phyloP scores from a whole-genome alignment of 2,888 invertebrate species.

The Mimumesa dahlbomi region DNA sequence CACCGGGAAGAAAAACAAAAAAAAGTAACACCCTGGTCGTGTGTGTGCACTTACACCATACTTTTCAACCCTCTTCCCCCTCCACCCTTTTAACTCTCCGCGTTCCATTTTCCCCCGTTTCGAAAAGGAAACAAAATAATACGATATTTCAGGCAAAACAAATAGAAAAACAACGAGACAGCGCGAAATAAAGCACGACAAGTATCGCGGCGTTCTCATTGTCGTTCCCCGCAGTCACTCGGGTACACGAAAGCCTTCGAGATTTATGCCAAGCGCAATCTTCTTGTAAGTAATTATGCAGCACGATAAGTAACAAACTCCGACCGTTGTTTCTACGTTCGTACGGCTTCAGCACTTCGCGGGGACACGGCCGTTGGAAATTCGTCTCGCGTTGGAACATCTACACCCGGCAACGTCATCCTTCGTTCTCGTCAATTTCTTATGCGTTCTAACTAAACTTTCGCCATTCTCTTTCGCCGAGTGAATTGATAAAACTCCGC shows the following conservation, averaged over 20 bases:
- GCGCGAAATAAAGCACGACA: not conserved
- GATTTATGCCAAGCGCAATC: constrained; percentile 8
- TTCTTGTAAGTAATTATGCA: constrained; percentile 14
- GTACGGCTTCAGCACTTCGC: not conserved
- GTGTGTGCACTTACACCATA: too few relatives aligned
- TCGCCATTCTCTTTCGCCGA: not conserved
- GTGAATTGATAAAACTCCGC: constrained; percentile 1
- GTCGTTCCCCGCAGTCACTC: not conserved
- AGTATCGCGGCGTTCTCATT: not conserved
- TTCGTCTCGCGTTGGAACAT: not conserved
- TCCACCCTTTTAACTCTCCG: too few relatives aligned
- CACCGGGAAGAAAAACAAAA: constrained; percentile 18
- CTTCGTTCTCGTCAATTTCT: constrained; percentile 5
- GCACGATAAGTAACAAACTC: constrained; percentile 16
- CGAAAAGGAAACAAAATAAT: too few relatives aligned
- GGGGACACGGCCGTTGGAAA: not conserved
- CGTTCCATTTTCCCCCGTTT: too few relatives aligned
- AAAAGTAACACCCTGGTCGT: too few relatives aligned
- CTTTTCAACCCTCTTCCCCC: not conserved
- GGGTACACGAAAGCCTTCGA: constrained; percentile 5
- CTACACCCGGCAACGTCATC: not conserved
- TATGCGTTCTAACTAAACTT: not conserved
- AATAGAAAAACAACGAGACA: not conserved
- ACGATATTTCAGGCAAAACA: too few relatives aligned
- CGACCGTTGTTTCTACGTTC: not conserved